These are phyloP conservation scores for Musca vetustissima DNA, from an alignment of 1,140 invertebrate species.

Conservation along the genomic window DNA sequence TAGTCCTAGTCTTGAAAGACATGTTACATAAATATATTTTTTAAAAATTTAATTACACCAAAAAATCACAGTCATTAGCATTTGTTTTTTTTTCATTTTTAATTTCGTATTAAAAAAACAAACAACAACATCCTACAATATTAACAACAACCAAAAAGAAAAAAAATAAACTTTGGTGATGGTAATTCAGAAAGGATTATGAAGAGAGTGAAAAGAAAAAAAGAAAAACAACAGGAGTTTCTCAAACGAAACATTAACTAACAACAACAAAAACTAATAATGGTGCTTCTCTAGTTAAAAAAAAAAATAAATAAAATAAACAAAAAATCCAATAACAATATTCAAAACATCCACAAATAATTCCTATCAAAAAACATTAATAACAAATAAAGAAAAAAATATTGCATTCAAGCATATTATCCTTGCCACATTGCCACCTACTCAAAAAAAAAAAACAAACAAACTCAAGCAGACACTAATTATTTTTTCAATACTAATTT, in stretches of 20 bases:
- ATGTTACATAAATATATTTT: not conserved
- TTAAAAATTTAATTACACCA: not conserved
- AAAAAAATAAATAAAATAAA: not conserved
- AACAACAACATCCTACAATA: too few species aligned
- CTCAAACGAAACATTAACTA: not conserved
- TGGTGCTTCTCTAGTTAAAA: slow-evolving; percentile 21
- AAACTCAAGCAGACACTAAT: too few species aligned
- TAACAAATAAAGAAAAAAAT: not conserved
- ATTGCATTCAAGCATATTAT: too few species aligned
- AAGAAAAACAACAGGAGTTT: not conserved
- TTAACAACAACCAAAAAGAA: not conserved
- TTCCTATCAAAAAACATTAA: slow-evolving; percentile 8
- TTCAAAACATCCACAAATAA: slow-evolving; percentile 13
- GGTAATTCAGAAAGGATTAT: not conserved
- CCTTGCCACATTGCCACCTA: too few species aligned
- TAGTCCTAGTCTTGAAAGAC: slow-evolving; percentile 23
- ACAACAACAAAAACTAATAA: slow-evolving; percentile 20
- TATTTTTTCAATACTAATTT: too few species aligned
- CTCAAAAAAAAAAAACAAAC: too few species aligned
- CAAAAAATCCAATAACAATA: not conserved
- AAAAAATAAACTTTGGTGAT: slow-evolving; percentile 10
- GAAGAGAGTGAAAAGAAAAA: too few species aligned
- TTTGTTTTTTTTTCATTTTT: not conserved
- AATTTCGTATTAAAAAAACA: too few species aligned
- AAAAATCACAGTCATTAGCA: not conserved